A percentile compares a stretch with the other conserved stretches of the same genome.
Evolutionary conservation across 2,113 vertebrate species (phyloP).

Genomic region (Bufo gargarizans): DNA sequence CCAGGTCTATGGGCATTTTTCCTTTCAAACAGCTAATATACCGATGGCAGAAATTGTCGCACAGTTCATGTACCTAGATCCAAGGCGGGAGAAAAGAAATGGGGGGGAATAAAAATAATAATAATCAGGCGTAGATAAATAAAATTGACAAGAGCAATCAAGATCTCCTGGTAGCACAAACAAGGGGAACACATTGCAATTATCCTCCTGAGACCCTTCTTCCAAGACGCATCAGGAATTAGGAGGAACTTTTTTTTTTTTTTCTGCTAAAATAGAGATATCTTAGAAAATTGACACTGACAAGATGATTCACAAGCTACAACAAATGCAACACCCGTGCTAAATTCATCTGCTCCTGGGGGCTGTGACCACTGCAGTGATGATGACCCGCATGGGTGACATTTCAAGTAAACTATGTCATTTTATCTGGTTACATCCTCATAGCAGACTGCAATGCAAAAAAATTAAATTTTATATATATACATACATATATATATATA

Average conservation of each 20-base stretch:
- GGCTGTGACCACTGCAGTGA: conserved; percentile 86
- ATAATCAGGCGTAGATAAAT: conserved; percentile 78
- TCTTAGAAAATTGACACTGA: conserved; percentile 97
- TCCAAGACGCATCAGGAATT: conserved; percentile 75
- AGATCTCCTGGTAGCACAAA: conserved; percentile 74
- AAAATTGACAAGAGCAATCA: conserved; percentile 81
- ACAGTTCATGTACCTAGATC: conserved; percentile 96
- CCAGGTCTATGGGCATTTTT: conserved; percentile 99
- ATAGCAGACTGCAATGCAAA: neutral
- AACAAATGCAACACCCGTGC: conserved; percentile 93
- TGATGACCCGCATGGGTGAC: conserved; percentile 89
- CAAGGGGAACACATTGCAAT: conserved; percentile 77
- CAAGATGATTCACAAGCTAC: conserved; percentile 93
- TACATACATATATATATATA: no score
- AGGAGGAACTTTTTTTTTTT: conserved; percentile 79
- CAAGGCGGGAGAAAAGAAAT: conserved; percentile 1
- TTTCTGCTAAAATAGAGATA: conserved; percentile 93
- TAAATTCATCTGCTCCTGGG: conserved; percentile 91
- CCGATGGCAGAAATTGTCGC: conserved; percentile 99
- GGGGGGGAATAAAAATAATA: neutral
- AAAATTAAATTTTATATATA: neutral
- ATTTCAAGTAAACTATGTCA: conserved; percentile 95
- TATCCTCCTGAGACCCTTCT: conserved; percentile 77
- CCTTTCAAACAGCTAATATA: conserved; percentile 99
- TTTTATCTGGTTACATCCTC: conserved; percentile 77